phyloP scores from a whole-genome alignment of 2,888 invertebrate species.

The Endotricha flammealis region DNA sequence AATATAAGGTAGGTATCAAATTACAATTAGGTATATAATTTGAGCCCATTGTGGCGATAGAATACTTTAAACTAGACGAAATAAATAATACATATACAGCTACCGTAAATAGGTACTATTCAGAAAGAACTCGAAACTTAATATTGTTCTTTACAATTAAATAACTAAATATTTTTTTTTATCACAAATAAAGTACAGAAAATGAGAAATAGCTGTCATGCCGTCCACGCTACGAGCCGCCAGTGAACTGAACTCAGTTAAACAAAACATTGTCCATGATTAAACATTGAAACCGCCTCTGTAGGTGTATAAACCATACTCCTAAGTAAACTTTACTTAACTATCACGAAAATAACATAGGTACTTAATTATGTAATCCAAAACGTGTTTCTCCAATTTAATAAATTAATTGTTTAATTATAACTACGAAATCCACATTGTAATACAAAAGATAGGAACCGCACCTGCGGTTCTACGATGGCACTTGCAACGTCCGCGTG shows the following conservation, averaged over 20 bases:
- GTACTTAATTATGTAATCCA: conserved; percentile 62
- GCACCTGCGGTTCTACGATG: conserved; percentile 63
- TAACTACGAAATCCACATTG: conserved; percentile 53
- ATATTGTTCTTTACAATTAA: conserved; percentile 35
- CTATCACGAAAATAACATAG: conserved; percentile 73
- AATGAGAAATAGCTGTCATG: conserved; percentile 50
- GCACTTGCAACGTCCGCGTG: conserved; percentile 71
- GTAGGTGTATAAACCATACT: conserved; percentile 41
- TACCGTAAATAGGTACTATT: conserved; percentile 24
- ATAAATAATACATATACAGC: conserved; percentile 44
- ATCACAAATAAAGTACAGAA: conserved; percentile 38
- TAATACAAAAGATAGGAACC: conserved; percentile 51
- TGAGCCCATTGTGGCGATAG: conserved; percentile 50
- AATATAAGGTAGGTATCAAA: conserved; percentile 34
- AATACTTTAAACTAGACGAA: conserved; percentile 37
- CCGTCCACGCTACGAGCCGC: conserved; percentile 33
- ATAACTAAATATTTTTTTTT: conserved; percentile 27
- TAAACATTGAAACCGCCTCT: conserved; percentile 56
- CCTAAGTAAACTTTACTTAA: conserved; percentile 63
- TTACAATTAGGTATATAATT: conserved; percentile 31
- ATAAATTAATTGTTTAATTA: conserved; percentile 54
- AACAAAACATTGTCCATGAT: conserved; percentile 32
- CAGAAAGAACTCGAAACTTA: conserved; percentile 26
- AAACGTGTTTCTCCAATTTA: conserved; percentile 60
- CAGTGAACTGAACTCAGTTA: too few species aligned